A percentile compares a stretch with the other conserved stretches of the same genome.
Conservation (phyloP, 2,888 invertebrate genomes). For the Chalcis sispes region DNA sequence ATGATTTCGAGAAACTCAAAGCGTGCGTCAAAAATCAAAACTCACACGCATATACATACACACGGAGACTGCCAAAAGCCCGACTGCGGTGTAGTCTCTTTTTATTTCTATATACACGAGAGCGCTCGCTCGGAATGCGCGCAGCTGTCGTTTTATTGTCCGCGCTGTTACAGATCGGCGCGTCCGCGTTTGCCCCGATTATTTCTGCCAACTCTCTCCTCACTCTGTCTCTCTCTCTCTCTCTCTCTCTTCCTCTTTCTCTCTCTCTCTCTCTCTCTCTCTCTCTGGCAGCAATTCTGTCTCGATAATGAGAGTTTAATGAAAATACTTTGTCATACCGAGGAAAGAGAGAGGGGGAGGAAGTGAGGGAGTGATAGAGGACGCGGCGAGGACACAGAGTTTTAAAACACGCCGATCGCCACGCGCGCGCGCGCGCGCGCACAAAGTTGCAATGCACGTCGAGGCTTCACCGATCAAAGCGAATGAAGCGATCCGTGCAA, state of each 20-base stretch:
- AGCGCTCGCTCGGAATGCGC: neutral
- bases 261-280: neutral
- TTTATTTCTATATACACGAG: neutral
- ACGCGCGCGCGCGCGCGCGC: neutral
- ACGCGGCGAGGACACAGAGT: no score
- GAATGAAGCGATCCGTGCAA: slow-evolving; percentile 46
- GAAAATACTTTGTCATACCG: slow-evolving; percentile 53
- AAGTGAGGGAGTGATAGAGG: no score
- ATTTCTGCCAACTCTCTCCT: no score
- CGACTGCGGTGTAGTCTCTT: no score
- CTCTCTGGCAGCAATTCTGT: no score
- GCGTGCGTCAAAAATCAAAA: no score
- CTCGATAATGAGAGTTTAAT: slow-evolving; percentile 56
- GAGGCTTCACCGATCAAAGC: slow-evolving; percentile 49
- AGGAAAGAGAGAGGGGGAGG: neutral
- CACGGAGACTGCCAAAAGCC: no score
- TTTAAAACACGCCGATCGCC: slow-evolving; percentile 2
- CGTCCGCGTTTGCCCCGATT: neutral
- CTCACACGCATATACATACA: no score
- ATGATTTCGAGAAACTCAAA: no score
- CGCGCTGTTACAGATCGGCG: slow-evolving; percentile 21
- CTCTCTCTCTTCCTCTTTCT: neutral
- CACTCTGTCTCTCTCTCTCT: slow-evolving; percentile 1
- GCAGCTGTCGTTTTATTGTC: neutral
- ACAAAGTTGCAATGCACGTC: slow-evolving; percentile 10